Conservation (phyloP, 1,140 invertebrate species). For the Drosophila pseudoananassae region DNA sequence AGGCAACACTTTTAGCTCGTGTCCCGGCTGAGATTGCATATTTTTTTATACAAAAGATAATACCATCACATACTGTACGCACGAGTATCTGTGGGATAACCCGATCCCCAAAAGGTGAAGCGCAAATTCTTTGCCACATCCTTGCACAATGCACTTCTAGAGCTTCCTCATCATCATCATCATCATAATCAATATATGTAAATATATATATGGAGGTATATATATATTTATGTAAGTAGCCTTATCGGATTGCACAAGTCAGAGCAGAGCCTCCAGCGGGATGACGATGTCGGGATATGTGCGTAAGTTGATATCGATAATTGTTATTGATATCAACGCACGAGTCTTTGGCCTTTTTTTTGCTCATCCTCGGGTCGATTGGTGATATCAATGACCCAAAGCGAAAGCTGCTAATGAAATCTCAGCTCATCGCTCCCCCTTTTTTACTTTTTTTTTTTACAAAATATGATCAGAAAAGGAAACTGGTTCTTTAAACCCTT, state of each 20-base stretch:
- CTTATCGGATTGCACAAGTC: slow-evolving; percentile 10
- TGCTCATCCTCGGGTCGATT: neutral
- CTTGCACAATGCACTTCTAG: slow-evolving; percentile 49
- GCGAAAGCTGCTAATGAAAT: slow-evolving; percentile 63
- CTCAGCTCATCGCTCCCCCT: slow-evolving; percentile 34
- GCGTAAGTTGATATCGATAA: slow-evolving; percentile 73
- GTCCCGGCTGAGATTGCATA: slow-evolving; percentile 9
- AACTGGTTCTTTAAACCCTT: slow-evolving; percentile 12
- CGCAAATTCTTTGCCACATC: slow-evolving; percentile 53
- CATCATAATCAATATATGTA: slow-evolving; percentile 24
- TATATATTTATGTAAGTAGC: slow-evolving; percentile 6
- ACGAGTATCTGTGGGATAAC: slow-evolving; percentile 22
- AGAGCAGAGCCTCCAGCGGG: neutral
- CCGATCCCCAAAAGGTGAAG: slow-evolving; percentile 23
- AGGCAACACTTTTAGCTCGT: slow-evolving; percentile 25
- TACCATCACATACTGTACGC: neutral
- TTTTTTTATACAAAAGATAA: no score
- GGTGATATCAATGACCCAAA: slow-evolving; percentile 54
- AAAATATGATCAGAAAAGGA: slow-evolving; percentile 7
- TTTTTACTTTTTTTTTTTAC: neutral
- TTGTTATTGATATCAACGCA: slow-evolving; percentile 78
- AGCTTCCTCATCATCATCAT: slow-evolving; percentile 35
- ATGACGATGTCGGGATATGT: slow-evolving; percentile 22
- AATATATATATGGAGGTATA: neutral
- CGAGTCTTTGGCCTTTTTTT: slow-evolving; percentile 42